These are phyloP conservation scores for Limanda limanda DNA, from an alignment of 2,113 vertebrate species.

Conservation along the genomic window DNA sequence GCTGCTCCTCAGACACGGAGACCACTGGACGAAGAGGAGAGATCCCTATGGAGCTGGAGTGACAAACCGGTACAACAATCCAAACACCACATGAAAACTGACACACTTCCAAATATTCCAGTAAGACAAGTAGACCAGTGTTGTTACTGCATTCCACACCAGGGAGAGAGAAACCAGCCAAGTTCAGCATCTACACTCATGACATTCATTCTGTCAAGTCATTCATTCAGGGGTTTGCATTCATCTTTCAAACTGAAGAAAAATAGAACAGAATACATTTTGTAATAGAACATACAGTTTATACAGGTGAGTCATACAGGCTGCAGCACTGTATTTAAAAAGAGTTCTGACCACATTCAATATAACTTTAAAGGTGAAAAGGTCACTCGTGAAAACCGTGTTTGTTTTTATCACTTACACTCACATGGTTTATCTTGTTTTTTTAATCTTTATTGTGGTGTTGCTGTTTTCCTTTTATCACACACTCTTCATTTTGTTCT, in stretches of 20 bases:
- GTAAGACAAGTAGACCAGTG: not conserved
- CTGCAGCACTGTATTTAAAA: no score
- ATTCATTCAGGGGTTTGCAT: not conserved
- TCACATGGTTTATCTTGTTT: not conserved
- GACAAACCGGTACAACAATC: not conserved
- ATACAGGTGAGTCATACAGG: no score
- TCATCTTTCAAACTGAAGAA: no score
- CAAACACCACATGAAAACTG: constrained; percentile 9
- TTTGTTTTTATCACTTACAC: no score
- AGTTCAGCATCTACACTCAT: constrained; percentile 16
- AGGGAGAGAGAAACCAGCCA: not conserved
- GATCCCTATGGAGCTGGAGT: not conserved
- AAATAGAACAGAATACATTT: no score
- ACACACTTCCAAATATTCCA: constrained; percentile 21
- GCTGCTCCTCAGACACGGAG: not conserved
- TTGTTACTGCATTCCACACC: not conserved
- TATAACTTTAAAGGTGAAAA: not conserved
- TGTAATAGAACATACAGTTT: no score
- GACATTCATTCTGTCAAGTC: not conserved
- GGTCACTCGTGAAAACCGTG: no score
- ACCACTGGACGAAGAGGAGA: not conserved
- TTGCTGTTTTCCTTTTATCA: not conserved
- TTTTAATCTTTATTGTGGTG: not conserved
- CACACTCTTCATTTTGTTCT: not conserved
- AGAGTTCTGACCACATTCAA: no score